Evolutionary conservation across 2,113 vertebrate species (phyloP).

Genomic region (Arvicanthis niloticus): DNA sequence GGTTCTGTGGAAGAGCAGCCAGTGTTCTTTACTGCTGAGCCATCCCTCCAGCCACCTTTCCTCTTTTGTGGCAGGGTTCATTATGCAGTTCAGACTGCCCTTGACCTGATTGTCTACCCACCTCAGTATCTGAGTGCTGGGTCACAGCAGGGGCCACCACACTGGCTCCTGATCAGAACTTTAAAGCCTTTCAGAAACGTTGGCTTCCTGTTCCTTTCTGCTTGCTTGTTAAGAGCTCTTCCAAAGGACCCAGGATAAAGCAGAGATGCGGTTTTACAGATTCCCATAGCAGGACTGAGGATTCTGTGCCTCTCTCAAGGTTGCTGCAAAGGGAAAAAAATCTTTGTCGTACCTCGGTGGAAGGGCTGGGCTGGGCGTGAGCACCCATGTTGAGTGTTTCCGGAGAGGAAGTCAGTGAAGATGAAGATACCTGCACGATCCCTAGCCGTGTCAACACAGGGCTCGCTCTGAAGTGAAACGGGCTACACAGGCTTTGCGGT

Average conservation of each 20-base stretch:
- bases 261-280: background rate
- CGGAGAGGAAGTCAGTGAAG: rapidly evolving
- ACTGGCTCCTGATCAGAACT: background rate
- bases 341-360: rapidly evolving
- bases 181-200: rapidly evolving
- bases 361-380: rapidly evolving
- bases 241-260: background rate
- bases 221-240: background rate
- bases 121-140: background rate
- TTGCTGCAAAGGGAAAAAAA: rapidly evolving
- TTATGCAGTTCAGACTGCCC: background rate
- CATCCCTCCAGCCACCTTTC: background rate
- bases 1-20: background rate
- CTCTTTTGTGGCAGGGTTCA: background rate
- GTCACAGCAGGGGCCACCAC: no score
- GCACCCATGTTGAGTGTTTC: rapidly evolving
- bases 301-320: background rate
- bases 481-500: background rate
- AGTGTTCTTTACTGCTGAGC: background rate
- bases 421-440: constrained; percentile 2
- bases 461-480: rapidly evolving
- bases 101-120: background rate
- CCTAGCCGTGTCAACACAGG: background rate
- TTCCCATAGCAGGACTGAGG: background rate
- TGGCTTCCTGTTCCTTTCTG: background rate